These are phyloP conservation scores for Sanderia malayensis DNA, from an alignment of 30 jellyfish, hydroid and myxozoan genomes.

Conservation along the genomic window DNA sequence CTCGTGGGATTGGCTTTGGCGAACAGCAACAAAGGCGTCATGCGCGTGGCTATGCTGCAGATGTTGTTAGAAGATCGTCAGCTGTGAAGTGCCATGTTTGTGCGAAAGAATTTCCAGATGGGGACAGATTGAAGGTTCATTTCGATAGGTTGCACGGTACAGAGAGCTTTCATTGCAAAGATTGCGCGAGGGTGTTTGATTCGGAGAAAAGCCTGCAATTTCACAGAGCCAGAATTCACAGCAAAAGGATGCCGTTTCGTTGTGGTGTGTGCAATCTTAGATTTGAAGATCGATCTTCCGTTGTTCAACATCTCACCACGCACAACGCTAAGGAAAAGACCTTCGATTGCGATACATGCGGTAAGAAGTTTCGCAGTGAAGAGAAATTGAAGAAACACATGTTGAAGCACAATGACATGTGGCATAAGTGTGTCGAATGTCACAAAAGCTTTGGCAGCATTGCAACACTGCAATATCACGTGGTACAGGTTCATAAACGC, in stretches of 20 bases:
- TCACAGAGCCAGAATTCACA: constrained; percentile 76
- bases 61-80: constrained; percentile 12
- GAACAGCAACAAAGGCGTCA: too few species aligned
- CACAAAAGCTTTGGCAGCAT: constrained; percentile 49
- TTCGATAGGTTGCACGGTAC: constrained; percentile 24
- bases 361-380: constrained; percentile 71
- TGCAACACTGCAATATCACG: constrained; percentile 61
- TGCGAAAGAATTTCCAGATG: constrained; percentile 51
- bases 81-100: constrained; percentile 57
- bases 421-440: constrained; percentile 74
- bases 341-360: constrained; percentile 80
- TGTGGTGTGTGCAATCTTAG: constrained; percentile 87
- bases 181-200: constrained; percentile 61
- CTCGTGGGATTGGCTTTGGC: not conserved
- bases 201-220: constrained; percentile 73
- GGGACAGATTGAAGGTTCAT: constrained; percentile 44
- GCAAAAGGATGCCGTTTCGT: constrained; percentile 86
- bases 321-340: constrained; percentile 63
- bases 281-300: constrained; percentile 77
- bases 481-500: constrained; percentile 62
- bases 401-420: constrained; percentile 66
- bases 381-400: constrained; percentile 74
- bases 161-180: constrained; percentile 61
- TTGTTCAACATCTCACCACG: constrained; percentile 80
- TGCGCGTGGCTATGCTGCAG: too few species aligned